Base-by-base conservation (phyloP, 2,888 invertebrate species). In the Tuta absoluta region DNA sequence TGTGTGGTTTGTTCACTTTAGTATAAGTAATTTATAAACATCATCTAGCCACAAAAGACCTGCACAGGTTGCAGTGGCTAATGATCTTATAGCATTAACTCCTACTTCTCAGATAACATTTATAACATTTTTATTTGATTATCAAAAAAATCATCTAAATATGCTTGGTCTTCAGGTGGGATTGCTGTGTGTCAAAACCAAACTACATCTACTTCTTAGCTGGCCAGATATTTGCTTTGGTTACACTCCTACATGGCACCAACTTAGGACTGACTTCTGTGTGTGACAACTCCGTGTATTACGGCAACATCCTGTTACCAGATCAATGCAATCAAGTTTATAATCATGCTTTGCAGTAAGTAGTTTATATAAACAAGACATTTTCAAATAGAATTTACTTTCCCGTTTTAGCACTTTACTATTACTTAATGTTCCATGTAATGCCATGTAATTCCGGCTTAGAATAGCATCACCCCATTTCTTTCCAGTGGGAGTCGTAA, bases 251-350 rank as follows among this genome's bases (percentile, higher is more conserved):
- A 51, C 94, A 96, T 81, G 96, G 96, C 56, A 94, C 95, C 4
- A 96, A 97, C 85, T 89, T 98, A 62, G 95, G 96, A 1, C 86
- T 98, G 71, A 97, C 97, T 0, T 95, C 97, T n/a, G 94, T 98
- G 0, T 97, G 98, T 77, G 96, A 96, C 84, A 97, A 97, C 0
- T 94, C 94, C 75, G 92, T 56, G 12, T 56, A 33, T 17, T 56
- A 56, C 17, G 56, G 56, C 61, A 91, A 93, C 62, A 90, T 98
- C 71, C 91, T 97, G 41, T 80, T 97, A 72, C 97, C 97, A 1
- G 95, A 96, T 77, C 95, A 97, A 81, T 98, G 98, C 85, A 94
- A 94, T 68, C 96, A 96, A 85, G 96, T 96, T 0, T 98, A 97
- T 82, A 33, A 38, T 11, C 19, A 21, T 62, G 19, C 12, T 24